Base-by-base conservation (phyloP, 2,113 vertebrate genomes). In the Ammodytes marinus region DNA sequence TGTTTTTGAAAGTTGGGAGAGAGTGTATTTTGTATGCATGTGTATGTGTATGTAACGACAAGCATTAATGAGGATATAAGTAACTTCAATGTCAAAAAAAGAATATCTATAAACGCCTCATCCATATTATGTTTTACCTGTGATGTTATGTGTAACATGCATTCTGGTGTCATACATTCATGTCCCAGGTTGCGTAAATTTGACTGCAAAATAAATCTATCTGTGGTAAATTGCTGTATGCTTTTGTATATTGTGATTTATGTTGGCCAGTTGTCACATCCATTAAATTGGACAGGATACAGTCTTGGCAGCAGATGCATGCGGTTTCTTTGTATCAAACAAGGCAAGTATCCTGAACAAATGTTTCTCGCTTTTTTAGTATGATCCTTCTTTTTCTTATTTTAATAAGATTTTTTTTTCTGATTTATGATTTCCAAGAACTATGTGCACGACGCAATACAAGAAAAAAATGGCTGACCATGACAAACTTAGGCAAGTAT, bases 181-280 rank as follows among this genome's bases (percentile, higher is more conserved):
- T 86, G 88, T 93, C 80, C 42, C 65, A 59, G 55, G 73, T 91
- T 89, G 84, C 92, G 91, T 89, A 90, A 86, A 87, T 82, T 75
- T 90, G 76, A 92, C 88, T 89, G 90, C 83, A 92, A 91, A 93
- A 94, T 91, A 91, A 92, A 94, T 79, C 57, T 85, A 59, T 87
- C 68, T 86, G 86, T 92, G 77, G 77, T 89, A 82, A 68, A 60
- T 83, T 85, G 55, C 64, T 87, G 67, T 64, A 76, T 46, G 27
- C 70, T 52, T 54, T 8, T 53, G 49, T n/a, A 69, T 35, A 67
- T 12, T 69, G 58, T 47, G 50, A 11, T 71, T 86, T 8, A 40
- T 91, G 77, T 84, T 12, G n/a, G 14, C 55, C 19, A 39, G 15
- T 17, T 69, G 39, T 58, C 2, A 35, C 14, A 49, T 74, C 4